A percentile compares a stretch with the other conserved stretches of the same genome.
These are phyloP conservation scores for Rhinoderma darwinii DNA, from an alignment of 2,113 vertebrate species.

Conservation along the genomic window DNA sequence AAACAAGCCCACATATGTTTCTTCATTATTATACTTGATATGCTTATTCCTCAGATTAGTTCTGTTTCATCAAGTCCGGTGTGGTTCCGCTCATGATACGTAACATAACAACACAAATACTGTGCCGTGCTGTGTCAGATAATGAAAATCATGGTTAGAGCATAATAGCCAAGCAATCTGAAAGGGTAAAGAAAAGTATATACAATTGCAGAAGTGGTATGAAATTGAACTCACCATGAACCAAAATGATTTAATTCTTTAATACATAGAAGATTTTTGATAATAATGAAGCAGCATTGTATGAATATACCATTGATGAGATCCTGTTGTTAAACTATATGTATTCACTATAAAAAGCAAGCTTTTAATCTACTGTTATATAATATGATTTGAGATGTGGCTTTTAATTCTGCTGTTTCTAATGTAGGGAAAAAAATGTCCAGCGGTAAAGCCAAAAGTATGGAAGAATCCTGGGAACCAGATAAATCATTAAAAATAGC, in stretches of 20 bases:
- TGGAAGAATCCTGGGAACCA: background rate
- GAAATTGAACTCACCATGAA: constrained; percentile 28
- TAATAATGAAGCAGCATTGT: constrained; percentile 8
- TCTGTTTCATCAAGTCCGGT: background rate
- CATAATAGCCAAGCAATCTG: background rate
- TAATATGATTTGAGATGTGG: background rate
- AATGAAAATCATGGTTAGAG: constrained; percentile 29
- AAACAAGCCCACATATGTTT: no score
- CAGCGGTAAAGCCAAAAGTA: background rate
- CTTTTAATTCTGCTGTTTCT: background rate
- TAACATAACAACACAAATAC: background rate
- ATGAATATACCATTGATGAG: background rate
- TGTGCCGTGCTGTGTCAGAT: constrained; percentile 26
- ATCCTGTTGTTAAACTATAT: constrained; percentile 12
- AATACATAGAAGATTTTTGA: background rate
- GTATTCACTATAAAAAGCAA: background rate
- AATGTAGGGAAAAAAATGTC: background rate
- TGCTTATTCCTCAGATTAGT: background rate
- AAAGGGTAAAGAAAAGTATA: constrained; percentile 5
- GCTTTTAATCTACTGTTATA: background rate
- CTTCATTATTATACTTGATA: constrained; percentile 16
- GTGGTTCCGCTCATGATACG: background rate
- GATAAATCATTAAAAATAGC: background rate
- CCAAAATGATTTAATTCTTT: constrained; percentile 18
- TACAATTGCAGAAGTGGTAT: background rate